phyloP scores from a whole-genome alignment of 2,888 invertebrate genomes.

The Minunthozetes semirufus region DNA sequence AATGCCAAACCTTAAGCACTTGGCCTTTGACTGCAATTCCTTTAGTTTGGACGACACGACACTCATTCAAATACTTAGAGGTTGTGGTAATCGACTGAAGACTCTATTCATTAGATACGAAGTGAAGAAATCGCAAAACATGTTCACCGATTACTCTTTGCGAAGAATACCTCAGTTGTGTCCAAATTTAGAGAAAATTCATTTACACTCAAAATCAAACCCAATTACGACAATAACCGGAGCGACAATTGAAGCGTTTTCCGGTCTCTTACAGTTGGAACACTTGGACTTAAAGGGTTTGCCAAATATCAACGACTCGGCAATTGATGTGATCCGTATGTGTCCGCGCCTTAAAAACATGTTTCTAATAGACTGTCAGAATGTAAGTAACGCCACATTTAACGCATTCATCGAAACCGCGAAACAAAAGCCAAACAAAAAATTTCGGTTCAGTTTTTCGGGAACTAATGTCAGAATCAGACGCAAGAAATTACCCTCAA shows the following conservation, averaged over 20 bases:
- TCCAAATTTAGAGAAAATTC: conserved; percentile 2
- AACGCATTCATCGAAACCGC: neutral
- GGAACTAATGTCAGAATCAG: neutral
- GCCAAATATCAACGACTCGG: conserved; percentile 4
- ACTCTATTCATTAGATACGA: neutral
- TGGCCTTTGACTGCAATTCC: conserved; percentile 2
- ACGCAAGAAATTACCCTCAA: neutral
- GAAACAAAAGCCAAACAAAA: neutral
- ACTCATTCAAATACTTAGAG: neutral
- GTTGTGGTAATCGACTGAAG: neutral
- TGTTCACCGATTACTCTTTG: neutral
- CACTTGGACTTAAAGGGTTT: neutral
- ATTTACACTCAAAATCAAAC: neutral
- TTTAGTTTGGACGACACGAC: neutral
- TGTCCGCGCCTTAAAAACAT: neutral
- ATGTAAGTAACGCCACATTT: neutral
- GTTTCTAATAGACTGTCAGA: neutral
- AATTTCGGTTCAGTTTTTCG: neutral
- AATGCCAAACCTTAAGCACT: neutral
- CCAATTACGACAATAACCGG: neutral
- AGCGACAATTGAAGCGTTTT: neutral
- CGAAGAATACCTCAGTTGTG: neutral
- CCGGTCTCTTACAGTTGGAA: neutral
- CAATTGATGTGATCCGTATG: neutral
- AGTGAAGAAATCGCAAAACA: neutral